Evolutionary conservation across 1,140 invertebrate genomes (phyloP), one percentile per base, ranked within the genome.

Genomic region (Drosophila busckii): DNA sequence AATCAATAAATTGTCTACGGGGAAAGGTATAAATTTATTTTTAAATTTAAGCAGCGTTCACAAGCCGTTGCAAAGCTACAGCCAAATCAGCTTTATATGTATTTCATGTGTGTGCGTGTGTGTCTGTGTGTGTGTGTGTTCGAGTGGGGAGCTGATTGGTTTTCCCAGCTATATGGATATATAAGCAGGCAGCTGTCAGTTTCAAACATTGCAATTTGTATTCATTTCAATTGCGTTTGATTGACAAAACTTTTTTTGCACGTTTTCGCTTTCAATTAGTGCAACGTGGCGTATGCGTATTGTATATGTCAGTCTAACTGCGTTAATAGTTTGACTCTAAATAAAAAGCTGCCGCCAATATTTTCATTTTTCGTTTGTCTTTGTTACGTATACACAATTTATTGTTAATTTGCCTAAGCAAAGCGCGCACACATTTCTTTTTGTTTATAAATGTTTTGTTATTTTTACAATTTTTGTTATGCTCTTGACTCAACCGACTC

Each of bases 391-490:
- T 7, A 28, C 13, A 23, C 12, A 50, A 66, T 56, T 66, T 56
- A 66, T 62, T 58, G 49, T 62, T 41, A 55, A 65, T 37, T 56
- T 62, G 62, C 64, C 65, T 75, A 56, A 48, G 48, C 34, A 40
- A 37, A 38, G n/a, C n/a, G n/a, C 35, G 15, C 25, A 44, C 17
- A 37, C 8, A 42, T 28, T 38, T 32, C 19, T 37, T 23, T 42
- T 12, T 25, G 15, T 10, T 45, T 25, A 45, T 42, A 67, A 38
- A 46, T 63, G 46, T 54, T n/a, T 70, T 76, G 66, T 76, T 76
- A 66, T 76, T 76, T 78, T 76, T 78, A 78, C 66, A 70, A 59
- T n/a, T 46, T 70, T 63, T 23, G 23, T 62, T 44, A 54, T 34
- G 40, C 31, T 53, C 20, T 60, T 61, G 63, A 13, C 31, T 10